These are phyloP conservation scores for Saimiri boliviensis DNA, from an alignment of 2,113 vertebrate genomes.

Conservation along the genomic window DNA sequence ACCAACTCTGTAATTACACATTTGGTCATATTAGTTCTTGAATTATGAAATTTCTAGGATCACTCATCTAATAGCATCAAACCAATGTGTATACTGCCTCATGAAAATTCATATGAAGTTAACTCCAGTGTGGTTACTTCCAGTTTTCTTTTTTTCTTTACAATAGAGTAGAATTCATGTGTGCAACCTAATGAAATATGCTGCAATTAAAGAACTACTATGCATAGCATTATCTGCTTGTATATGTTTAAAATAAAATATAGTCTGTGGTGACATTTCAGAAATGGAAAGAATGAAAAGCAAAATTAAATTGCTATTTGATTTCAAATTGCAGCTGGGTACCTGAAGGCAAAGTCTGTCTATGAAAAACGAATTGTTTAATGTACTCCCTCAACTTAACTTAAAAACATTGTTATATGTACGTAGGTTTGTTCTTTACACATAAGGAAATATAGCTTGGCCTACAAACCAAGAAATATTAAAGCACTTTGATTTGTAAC, in stretches of 20 bases:
- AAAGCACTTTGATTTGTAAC: neutral
- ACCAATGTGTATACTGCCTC: conserved; percentile 60
- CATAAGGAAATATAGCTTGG: neutral
- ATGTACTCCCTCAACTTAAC: neutral
- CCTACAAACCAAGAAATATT: neutral
- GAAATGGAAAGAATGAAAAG: conserved; percentile 65
- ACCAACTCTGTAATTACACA: conserved; percentile 75
- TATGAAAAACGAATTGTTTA: conserved; percentile 45
- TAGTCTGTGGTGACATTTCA: conserved; percentile 52
- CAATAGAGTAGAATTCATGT: conserved; percentile 58
- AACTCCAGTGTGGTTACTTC: conserved; percentile 63
- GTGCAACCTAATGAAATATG: conserved; percentile 63
- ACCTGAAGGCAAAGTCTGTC: conserved; percentile 44
- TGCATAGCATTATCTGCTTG: conserved; percentile 33
- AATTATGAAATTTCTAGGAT: conserved; percentile 77
- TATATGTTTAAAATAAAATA: conserved; percentile 65
- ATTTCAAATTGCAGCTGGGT: conserved; percentile 57
- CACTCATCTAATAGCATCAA: conserved; percentile 56
- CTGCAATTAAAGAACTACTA: conserved; percentile 46
- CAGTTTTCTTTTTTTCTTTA: conserved; percentile 44
- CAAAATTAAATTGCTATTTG: conserved; percentile 59
- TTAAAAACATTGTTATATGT: neutral
- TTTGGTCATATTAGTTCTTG: conserved; percentile 70
- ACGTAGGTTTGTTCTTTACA: neutral
- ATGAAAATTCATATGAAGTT: conserved; percentile 73